A percentile compares a stretch with the other conserved stretches of the same genome.
Evolutionary conservation across 1,140 invertebrate genomes (phyloP).

Genomic region (Drosophila baimaii): DNA sequence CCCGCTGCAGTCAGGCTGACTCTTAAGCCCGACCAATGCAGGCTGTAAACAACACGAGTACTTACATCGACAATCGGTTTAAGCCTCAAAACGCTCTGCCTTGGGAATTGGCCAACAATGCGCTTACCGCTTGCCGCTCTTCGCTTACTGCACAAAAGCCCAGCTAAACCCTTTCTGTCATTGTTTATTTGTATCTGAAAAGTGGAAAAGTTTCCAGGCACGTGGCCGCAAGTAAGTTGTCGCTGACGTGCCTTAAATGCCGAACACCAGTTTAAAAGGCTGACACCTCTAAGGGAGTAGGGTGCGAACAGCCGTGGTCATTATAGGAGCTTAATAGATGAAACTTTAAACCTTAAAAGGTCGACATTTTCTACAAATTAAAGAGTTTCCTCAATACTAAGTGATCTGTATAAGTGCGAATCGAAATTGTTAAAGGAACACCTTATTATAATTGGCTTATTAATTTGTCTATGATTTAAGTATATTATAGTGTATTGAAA

Average conservation of each 20-base stretch:
- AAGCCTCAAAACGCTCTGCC: constrained; percentile 15
- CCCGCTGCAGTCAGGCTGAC: not conserved
- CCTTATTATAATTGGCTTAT: too few relatives aligned
- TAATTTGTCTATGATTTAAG: too few relatives aligned
- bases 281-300: constrained; percentile 1
- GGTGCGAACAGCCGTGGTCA: not conserved
- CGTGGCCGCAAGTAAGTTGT: constrained; percentile 34
- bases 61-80: constrained; percentile 30
- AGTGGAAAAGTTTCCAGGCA: constrained; percentile 23
- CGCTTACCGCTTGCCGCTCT: constrained; percentile 30
- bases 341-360: not conserved
- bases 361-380: too few relatives aligned
- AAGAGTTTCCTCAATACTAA: too few relatives aligned
- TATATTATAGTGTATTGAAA: too few relatives aligned
- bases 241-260: constrained; percentile 31
- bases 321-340: not conserved
- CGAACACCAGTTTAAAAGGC: constrained; percentile 20
- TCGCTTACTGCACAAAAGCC: constrained; percentile 18
- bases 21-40: constrained; percentile 18
- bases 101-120: constrained; percentile 47
- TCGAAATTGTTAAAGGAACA: too few relatives aligned
- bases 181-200: constrained; percentile 19
- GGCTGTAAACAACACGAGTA: constrained; percentile 21
- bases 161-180: constrained; percentile 12
- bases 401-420: too few relatives aligned